phyloP scores from a whole-genome alignment of 2,888 invertebrate genomes.

The Leucozona laternaria region DNA sequence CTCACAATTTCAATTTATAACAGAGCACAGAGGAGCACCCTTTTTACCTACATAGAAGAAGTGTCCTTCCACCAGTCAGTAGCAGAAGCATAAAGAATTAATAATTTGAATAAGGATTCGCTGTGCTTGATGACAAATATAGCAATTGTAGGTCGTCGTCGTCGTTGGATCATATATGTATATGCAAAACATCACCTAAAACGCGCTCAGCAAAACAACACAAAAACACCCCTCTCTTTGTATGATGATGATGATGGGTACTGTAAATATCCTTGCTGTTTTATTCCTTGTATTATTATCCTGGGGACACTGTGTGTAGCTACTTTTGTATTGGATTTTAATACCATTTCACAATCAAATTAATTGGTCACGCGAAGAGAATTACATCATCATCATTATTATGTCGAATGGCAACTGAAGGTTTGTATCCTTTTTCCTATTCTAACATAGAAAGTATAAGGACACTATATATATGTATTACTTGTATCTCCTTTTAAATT shows the following conservation, averaged over 20 bases:
- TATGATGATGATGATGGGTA: no score
- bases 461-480: not conserved
- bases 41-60: not conserved
- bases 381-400: constrained; percentile 78
- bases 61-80: constrained; percentile 3
- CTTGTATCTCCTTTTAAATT: not conserved
- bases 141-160: not conserved
- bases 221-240: constrained; percentile 32
- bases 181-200: constrained; percentile 20
- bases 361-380: constrained; percentile 83
- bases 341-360: constrained; percentile 83
- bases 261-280: constrained; percentile 24
- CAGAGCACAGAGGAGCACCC: not conserved
- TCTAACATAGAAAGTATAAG: not conserved
- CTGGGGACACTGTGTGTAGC: constrained; percentile 33
- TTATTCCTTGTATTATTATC: not conserved
- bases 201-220: not conserved
- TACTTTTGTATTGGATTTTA: constrained; percentile 82
- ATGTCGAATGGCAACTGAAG: constrained; percentile 41
- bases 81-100: constrained; percentile 20
- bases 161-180: constrained; percentile 18
- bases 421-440: constrained; percentile 44
- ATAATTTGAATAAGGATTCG: constrained; percentile 71
- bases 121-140: constrained; percentile 61
- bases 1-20: constrained; percentile 42